phyloP scores from a whole-genome alignment of 1,140 invertebrate species.

The Temnothorax nylanderi region DNA sequence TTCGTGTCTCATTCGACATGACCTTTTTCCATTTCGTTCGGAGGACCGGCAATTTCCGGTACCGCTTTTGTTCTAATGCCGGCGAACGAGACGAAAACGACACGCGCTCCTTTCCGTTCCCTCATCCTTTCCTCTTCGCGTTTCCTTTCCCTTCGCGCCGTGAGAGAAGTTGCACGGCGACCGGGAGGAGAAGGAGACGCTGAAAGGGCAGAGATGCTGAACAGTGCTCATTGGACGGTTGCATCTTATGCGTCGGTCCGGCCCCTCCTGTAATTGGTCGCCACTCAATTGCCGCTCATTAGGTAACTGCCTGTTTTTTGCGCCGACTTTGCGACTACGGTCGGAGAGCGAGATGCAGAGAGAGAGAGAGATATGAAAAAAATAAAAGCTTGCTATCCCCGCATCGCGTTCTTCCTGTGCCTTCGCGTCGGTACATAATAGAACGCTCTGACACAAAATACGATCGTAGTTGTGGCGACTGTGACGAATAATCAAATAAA shows the following conservation, averaged over 20 bases:
- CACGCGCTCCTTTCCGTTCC: slow-evolving; percentile 19
- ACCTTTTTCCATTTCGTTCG: slow-evolving; percentile 51
- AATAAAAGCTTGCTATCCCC: slow-evolving; percentile 49
- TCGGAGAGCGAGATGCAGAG: slow-evolving; percentile 48
- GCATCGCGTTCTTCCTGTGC: slow-evolving; percentile 10
- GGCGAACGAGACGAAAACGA: slow-evolving; percentile 59
- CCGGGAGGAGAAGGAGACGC: slow-evolving; percentile 67
- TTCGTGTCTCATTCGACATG: background rate
- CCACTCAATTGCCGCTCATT: slow-evolving; percentile 83
- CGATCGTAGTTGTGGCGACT: background rate
- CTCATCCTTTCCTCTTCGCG: background rate
- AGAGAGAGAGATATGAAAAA: slow-evolving; percentile 11
- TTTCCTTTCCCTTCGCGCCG: slow-evolving; percentile 11
- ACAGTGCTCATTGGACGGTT: slow-evolving; percentile 81
- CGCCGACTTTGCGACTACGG: slow-evolving; percentile 73
- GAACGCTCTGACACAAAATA: slow-evolving; percentile 33
- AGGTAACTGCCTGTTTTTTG: slow-evolving; percentile 81
- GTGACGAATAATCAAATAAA: background rate
- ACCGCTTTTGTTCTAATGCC: slow-evolving; percentile 32
- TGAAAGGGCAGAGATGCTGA: slow-evolving; percentile 70
- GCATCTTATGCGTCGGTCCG: slow-evolving; percentile 76
- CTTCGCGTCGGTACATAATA: slow-evolving; percentile 46
- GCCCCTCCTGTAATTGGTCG: slow-evolving; percentile 83
- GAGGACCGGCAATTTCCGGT: slow-evolving; percentile 67
- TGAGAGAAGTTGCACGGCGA: slow-evolving; percentile 33